These are phyloP conservation scores for Gymnobelideus leadbeateri DNA, from an alignment of 2,113 vertebrate genomes.

Conservation along the genomic window DNA sequence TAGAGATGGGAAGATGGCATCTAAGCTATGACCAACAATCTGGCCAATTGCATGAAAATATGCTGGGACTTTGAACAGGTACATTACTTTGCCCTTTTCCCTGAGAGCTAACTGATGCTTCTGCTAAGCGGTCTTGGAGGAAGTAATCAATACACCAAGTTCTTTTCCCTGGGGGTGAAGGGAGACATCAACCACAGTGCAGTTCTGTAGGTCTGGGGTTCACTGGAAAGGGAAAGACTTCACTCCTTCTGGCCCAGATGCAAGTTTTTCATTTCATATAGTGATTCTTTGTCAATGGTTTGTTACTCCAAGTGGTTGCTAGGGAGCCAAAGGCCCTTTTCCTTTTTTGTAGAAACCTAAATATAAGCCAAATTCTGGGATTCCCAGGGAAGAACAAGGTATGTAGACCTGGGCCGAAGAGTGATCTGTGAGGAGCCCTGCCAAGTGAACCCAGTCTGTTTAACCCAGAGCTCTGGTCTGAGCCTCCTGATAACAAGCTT, in stretches of 20 bases:
- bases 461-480: not conserved
- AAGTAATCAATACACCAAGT: not conserved
- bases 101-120: not conserved
- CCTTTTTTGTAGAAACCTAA: not conserved
- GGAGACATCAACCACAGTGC: not conserved
- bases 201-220: not conserved
- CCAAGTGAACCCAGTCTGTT: not conserved
- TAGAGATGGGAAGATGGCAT: not conserved
- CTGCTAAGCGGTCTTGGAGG: not conserved
- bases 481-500: not conserved
- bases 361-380: not conserved
- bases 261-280: not conserved
- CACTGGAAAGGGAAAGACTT: not conserved
- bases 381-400: not conserved
- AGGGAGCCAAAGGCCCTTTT: not conserved
- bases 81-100: not conserved
- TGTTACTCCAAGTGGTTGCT: not conserved
- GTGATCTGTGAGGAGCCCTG: not conserved
- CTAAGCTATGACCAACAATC: not conserved
- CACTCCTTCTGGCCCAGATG: not conserved
- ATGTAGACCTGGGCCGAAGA: not conserved
- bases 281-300: not conserved
- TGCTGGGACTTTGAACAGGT: not conserved
- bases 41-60: accelerated
- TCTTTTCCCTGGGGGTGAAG: not conserved